These are phyloP conservation scores for Galerucella pusilla DNA, from an alignment of 2,888 invertebrate species.

Conservation along the genomic window DNA sequence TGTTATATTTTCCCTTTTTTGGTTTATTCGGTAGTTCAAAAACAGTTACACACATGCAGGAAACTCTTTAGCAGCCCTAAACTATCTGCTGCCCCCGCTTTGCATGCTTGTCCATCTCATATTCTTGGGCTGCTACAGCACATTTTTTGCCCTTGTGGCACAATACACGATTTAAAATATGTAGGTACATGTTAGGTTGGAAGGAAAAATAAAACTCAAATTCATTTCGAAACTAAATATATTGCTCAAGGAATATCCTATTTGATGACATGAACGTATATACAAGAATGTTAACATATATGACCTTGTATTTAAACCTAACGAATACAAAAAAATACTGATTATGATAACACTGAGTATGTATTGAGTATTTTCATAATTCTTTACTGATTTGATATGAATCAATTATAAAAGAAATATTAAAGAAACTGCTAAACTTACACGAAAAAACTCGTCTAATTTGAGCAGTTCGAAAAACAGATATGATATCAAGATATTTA, in stretches of 20 bases:
- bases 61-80: no score
- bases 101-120: no score
- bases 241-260: conserved; percentile 58
- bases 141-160: no score
- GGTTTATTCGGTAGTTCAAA: no score
- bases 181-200: no score
- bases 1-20: no score
- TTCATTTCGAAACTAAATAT: conserved; percentile 54
- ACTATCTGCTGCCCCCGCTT: no score
- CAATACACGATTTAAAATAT: no score
- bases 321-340: conserved; percentile 52
- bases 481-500: conserved; percentile 57
- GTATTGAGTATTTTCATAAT: conserved; percentile 57
- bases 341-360: conserved; percentile 56
- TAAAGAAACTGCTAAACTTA: conserved; percentile 39
- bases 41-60: no score
- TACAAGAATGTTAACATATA: conserved; percentile 52
- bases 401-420: conserved; percentile 61
- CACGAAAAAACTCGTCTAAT: conserved; percentile 43
- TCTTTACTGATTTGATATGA: conserved; percentile 66
- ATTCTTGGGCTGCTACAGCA: no score
- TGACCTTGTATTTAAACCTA: conserved; percentile 40
- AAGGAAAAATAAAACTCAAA: conserved; percentile 17
- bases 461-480: conserved; percentile 56
- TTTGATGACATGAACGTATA: conserved; percentile 54